Evolutionary conservation across 2,888 invertebrate genomes (phyloP), one percentile per base, ranked within the genome.

Genomic region (Caenorhabditis afra): DNA sequence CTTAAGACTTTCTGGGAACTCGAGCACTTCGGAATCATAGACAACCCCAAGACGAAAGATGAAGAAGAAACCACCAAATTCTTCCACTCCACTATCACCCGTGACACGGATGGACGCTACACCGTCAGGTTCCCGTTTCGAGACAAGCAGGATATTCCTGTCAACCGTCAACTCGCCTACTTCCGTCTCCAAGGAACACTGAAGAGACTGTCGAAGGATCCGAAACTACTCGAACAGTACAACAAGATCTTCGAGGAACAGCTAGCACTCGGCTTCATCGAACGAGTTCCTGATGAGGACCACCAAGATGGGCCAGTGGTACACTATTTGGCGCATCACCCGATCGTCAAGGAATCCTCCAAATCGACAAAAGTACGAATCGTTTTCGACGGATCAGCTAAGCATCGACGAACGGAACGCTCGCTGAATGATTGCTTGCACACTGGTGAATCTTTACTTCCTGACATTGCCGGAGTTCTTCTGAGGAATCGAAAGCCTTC

Each of bases 311-410:
- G 59, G 11, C 18, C 10, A 0, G 22, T n/a, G 0, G 55, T 71
- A 16, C 81, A 81, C 47, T 85, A 82, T 52, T 29, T 85, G 0
- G 59, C 79, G 11, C 85, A 85, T 41, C 86, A 80, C 3, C 68
- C 80, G 2, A 77, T 86, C 11, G 59, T 81, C 49, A 84, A 73
- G 23, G 45, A 20, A 1, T 12, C 22, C 4, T 65, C 65, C 3
- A 29, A 20, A 4, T n/a, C 77, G 2, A 86, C 86, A 1, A 84
- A 85, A 39, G 55, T 84, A 0, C 58, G 86, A 1, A 77, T 85
- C n/a, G 86, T 86, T 0, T 81, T 41, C n/a, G 84, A 86, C 53
- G 86, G 71, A 1, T 79, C 81, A 0, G 79, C 85, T 0, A 14
- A 23, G 16, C 12, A 41, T 0, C 11, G 4, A 10, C 62, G 66